These are phyloP conservation scores for Eudasyphora cyanicolor DNA, from an alignment of 2,888 invertebrate species.

Conservation along the genomic window DNA sequence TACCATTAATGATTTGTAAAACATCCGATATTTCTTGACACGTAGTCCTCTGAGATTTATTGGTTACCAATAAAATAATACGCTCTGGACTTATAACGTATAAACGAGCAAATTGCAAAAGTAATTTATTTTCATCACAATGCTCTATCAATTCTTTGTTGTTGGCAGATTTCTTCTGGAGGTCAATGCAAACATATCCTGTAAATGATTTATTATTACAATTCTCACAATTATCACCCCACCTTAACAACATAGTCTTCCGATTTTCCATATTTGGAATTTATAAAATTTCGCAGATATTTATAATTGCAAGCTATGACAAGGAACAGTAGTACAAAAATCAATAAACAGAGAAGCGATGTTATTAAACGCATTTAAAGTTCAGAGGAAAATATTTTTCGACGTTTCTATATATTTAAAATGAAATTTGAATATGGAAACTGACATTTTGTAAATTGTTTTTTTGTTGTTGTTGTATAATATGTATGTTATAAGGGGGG, in stretches of 20 bases:
- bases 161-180: too few relatives aligned
- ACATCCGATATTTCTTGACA: conserved; percentile 72
- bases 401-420: too few relatives aligned
- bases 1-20: conserved; percentile 78
- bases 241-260: not conserved
- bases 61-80: conserved; percentile 80
- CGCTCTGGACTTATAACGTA: conserved; percentile 82
- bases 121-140: conserved; percentile 80
- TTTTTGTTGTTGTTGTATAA: too few relatives aligned
- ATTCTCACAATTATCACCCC: too few relatives aligned
- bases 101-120: conserved; percentile 81
- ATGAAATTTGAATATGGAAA: too few relatives aligned
- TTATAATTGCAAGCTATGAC: not conserved
- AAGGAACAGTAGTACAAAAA: not conserved
- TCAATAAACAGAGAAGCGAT: not conserved
- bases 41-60: conserved; percentile 75
- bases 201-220: too few relatives aligned
- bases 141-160: conserved; percentile 43
- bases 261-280: not conserved
- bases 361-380: not conserved
- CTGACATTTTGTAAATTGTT: too few relatives aligned
- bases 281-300: not conserved
- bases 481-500: too few relatives aligned
- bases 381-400: not conserved
- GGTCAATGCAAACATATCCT: too few relatives aligned